Evolutionary conservation across 2,888 invertebrate genomes (phyloP), one percentile per base, ranked within the genome.

Genomic region (Petrolisthes cinctipes): DNA sequence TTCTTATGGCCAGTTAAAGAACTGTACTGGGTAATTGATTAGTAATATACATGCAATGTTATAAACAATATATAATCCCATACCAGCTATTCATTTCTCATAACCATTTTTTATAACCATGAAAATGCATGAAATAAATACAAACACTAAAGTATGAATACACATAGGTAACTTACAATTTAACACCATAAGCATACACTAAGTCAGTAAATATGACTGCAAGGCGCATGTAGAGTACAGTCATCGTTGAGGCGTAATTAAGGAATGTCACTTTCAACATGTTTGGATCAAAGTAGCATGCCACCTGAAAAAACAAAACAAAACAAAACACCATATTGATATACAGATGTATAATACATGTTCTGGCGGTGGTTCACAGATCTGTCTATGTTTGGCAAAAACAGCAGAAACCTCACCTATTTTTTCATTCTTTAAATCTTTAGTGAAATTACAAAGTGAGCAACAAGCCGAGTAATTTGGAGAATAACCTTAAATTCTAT

Each of bases 171-270:
- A 88, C 90, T 91, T 93, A 97, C 97, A 95, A 95, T 93, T 95
- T 95, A 4, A 95, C 95, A 90, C 97, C 97, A 92, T 95, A 95
- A 83, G 96, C 95, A 92, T 96, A 97, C 4, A 98, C 92, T 73
- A 97, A 92, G 94, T 99, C 99, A 85, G 96, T 94, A 11, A 95
- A 89, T 92, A 99, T 97, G 4, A 99, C 99, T 20, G 98, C 96
- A 0, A 96, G 92, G 91, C 99, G 95, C 94, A 99, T 99, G 93
- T 98, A 99, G 11, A 97, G 91, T 53, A 99, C 93, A 0, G 98
- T 97, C 91, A 93, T 93, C 7, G 94, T 92, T 0, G 97, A 97
- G 37, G 94, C 95, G 93, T 98, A 98, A 92, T 97, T 95, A 4
- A 97, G 93, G 93, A 97, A 97, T 1, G 94, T 93, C 1, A 98